Evolutionary conservation across 1,140 invertebrate species (phyloP), one percentile per base, ranked within the genome.

Genomic region (Drosophila pruinosa): DNA sequence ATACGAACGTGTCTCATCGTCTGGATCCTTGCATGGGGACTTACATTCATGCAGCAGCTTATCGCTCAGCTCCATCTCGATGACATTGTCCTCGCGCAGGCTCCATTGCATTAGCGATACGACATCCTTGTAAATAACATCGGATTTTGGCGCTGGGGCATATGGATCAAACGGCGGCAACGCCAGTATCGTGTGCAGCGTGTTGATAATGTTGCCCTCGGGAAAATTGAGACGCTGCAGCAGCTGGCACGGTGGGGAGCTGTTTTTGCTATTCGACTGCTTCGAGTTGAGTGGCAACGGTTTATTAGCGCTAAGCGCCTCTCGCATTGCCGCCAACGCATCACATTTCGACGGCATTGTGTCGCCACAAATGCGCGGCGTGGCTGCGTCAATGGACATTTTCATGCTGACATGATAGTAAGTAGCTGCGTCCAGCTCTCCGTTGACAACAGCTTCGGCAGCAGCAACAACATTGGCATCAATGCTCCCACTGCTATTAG

Each of bases 111-210:
- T 77, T 15, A 90, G 62, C 1, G 89, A 90, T 12, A 90, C 73
- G 3, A 90, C 81, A 15, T 81, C 75, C 53, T 90, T 90, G 57
- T 86, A 90, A 1, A 82, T 54, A 0, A 88, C 73, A 22, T 90
- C 83, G 38, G 78, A 67, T 36, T 80, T 81, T 2, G 81, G 73
- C 6, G 85, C 75, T n/a, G 89, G 75, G 5, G 83, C 89, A 57
- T 90, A 89, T 1, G 89, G 89, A 79, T 90, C 89, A 19, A 90
- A 90, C 19, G 85, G 78, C 12, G 89, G 89, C 57, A 90, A 36
- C 0, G 89, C 85, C 54, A 90, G 57, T 56, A 90, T 90, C 39
- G 85, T 90, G 26, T 90, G 85, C 38, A 90, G 38, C 28, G 83
- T 88, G 28, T 82, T 88, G 6, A 88, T 88, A 15, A 88, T 88